Evolutionary conservation across 2,888 invertebrate genomes (phyloP).

Genomic region (Limulus polyphemus): DNA sequence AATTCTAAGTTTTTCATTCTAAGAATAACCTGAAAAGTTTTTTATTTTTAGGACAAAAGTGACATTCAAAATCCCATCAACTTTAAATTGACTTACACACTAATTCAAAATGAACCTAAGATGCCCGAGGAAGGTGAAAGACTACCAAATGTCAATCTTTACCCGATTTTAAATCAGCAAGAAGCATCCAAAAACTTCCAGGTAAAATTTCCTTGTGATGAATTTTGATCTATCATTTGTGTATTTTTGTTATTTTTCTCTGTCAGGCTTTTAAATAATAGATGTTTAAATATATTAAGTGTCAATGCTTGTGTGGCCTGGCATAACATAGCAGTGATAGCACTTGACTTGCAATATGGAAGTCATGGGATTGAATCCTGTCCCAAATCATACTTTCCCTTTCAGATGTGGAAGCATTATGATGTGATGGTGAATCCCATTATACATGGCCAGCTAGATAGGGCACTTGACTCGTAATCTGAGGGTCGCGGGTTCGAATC

Average conservation of each 20-base stretch:
- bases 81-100: constrained; percentile 69
- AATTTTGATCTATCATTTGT: neutral
- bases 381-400: too few species aligned
- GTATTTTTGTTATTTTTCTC: neutral
- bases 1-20: neutral
- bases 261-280: too few species aligned
- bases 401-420: too few species aligned
- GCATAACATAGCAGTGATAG: too few species aligned
- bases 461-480: too few species aligned
- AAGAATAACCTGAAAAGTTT: neutral
- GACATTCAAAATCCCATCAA: constrained; percentile 80
- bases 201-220: constrained; percentile 4
- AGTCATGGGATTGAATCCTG: too few species aligned
- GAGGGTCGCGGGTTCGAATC: too few species aligned
- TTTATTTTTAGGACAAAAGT: constrained; percentile 50
- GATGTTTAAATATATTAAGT: too few species aligned
- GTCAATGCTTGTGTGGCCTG: too few species aligned
- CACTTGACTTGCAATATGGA: too few species aligned
- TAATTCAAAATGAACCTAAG: constrained; percentile 41
- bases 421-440: too few species aligned
- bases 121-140: constrained; percentile 40
- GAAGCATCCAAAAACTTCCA: constrained; percentile 27
- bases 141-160: constrained; percentile 58
- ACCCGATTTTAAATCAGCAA: constrained; percentile 78
- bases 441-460: too few species aligned